Conservation (phyloP, 2,888 invertebrate genomes). For the Parelbella ahira region DNA sequence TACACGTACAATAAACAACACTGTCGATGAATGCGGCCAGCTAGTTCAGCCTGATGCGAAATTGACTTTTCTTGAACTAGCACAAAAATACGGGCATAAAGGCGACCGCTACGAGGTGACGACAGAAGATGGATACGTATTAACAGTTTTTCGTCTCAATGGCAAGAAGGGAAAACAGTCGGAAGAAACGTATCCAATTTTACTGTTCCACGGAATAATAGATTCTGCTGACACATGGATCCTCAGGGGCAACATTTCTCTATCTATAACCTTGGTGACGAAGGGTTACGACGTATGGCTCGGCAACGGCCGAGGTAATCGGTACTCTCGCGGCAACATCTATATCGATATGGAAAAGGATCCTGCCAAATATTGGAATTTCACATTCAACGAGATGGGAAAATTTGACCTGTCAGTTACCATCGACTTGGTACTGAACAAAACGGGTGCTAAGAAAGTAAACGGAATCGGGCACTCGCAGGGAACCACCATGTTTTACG, state of each 20-base stretch:
- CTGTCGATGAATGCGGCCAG: too few species aligned
- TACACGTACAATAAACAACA: too few species aligned
- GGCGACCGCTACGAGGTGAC: slow-evolving; percentile 40
- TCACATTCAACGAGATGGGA: slow-evolving; percentile 86
- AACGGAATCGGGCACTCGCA: slow-evolving; percentile 84
- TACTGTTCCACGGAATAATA: slow-evolving; percentile 43
- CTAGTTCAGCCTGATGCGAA: too few species aligned
- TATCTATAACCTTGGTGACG: slow-evolving; percentile 54
- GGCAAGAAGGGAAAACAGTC: slow-evolving; percentile 37
- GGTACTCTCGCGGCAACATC: slow-evolving; percentile 78
- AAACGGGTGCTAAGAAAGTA: slow-evolving; percentile 73
- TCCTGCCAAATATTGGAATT: slow-evolving; percentile 64
- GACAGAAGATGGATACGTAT: slow-evolving; percentile 58
- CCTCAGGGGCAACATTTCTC: slow-evolving; percentile 41
- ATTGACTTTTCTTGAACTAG: slow-evolving; percentile 54
- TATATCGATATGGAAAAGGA: slow-evolving; percentile 46
- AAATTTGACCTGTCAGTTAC: slow-evolving; percentile 84
- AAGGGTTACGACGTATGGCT: slow-evolving; percentile 70
- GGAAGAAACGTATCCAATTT: slow-evolving; percentile 36
- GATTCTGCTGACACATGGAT: slow-evolving; percentile 46
- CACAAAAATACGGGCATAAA: slow-evolving; percentile 48
- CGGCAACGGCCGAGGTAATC: slow-evolving; percentile 78
- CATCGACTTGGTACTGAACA: slow-evolving; percentile 48
- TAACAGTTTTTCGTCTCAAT: slow-evolving; percentile 50
- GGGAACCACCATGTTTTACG: slow-evolving; percentile 78